Evolutionary conservation across 2,888 invertebrate species (phyloP), one percentile per base, ranked within the genome.

Genomic region (Sympetrum striolatum): DNA sequence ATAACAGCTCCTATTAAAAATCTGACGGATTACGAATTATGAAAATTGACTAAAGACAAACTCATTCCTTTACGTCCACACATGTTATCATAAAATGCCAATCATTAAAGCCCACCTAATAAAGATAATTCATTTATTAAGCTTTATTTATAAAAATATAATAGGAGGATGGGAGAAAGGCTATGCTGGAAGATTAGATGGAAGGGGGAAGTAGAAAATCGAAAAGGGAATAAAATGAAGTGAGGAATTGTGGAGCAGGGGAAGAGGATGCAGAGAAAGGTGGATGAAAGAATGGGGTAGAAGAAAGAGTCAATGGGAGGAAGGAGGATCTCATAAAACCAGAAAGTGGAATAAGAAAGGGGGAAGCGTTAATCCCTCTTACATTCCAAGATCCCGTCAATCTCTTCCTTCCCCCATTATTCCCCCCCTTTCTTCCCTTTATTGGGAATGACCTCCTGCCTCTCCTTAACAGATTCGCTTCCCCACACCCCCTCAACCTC

Each of bases 401-500:
- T 58, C 82, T 35, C 53, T 35, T 44, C 37, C 82, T 37, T 22
- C 35, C 3, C 60, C 37, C 35, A 1, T 60, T 31, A 15, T 5
- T 22, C 35, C 58, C 58, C 31, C 58, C 58, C 82, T 82, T 58
- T 58, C 53, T 60, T 60, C 60, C 86, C 86, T 60, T 60, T 60
- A 37, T 60, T 86, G 60, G 58, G 15, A 86, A 60, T 86, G 60
- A 60, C 86, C 86, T 86, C 86, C 86, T 37, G 12, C 31, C 60
- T 58, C 35, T 35, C 86, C 60, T 37, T 31, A n/a, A 22, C 37
- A 22, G 14, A 35, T 60, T 64, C 53, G 1, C 58, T 53, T 8
- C 25, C 82, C 53, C 58, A 48, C 82, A 58, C 35, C 53, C 31
- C 58, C 86, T 86, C 86, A 86, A 86, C 86, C 86, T 86, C 86